Conservation (phyloP, 2,888 invertebrate genomes). For the Trissoscelio sp. region DNA sequence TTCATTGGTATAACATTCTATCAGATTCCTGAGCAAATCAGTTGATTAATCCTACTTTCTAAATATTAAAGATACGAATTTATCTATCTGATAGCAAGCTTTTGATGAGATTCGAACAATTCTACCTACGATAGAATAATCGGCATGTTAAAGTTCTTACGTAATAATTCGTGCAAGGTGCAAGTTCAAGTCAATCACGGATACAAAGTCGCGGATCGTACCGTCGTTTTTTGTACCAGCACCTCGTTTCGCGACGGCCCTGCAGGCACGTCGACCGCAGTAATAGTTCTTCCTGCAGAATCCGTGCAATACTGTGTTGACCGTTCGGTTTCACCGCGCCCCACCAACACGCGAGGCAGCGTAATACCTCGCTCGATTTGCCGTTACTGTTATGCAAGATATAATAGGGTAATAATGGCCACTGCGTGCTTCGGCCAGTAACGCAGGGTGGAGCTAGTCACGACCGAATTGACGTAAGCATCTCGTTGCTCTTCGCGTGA, state of each 20-base stretch:
- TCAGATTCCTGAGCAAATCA: no score
- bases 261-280: constrained; percentile 73
- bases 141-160: constrained; percentile 17
- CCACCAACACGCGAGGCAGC: constrained; percentile 71
- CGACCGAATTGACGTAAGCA: constrained; percentile 82
- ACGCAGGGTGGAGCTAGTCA: constrained; percentile 82
- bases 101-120: no score
- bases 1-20: no score
- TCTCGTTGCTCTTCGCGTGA: constrained; percentile 78
- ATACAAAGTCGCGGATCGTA: constrained; percentile 68
- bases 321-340: constrained; percentile 55
- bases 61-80: no score
- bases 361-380: constrained; percentile 80
- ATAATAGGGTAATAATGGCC: constrained; percentile 83
- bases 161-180: constrained; percentile 70
- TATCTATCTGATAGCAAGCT: no score
- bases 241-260: constrained; percentile 65
- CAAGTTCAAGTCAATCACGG: constrained; percentile 80
- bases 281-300: constrained; percentile 49
- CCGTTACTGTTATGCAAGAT: constrained; percentile 82
- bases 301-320: constrained; percentile 52
- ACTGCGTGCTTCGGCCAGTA: constrained; percentile 76
- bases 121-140: constrained; percentile 12
- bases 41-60: no score
- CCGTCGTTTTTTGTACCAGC: constrained; percentile 73